Percentiles rank a stretch among this genome's conserved stretches.
phyloP scores from a whole-genome alignment of 2,113 vertebrate genomes.

The Oenanthe melanoleuca region DNA sequence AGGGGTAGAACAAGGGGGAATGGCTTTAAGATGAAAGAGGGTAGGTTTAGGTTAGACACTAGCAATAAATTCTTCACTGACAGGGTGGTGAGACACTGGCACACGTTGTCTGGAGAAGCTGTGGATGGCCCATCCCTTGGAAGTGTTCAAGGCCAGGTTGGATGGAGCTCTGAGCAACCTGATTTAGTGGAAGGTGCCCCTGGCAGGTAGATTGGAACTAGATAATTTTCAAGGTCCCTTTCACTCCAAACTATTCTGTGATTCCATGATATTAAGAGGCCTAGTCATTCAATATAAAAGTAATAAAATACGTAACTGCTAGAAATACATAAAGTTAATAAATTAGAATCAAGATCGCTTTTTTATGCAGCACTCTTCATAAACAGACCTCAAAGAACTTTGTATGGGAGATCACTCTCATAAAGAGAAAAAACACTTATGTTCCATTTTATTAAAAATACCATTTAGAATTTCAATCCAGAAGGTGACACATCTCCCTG shows the following conservation, averaged over 20 bases:
- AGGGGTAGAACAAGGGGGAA: background rate
- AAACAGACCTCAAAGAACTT: background rate
- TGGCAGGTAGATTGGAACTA: background rate
- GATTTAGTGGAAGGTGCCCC: background rate
- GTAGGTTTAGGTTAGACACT: background rate
- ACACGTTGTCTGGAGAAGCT: background rate
- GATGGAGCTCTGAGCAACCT: background rate
- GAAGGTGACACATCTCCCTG: background rate
- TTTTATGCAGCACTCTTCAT: background rate
- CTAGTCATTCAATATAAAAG: background rate
- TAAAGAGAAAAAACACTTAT: background rate
- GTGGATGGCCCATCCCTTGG: background rate
- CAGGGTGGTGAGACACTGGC: background rate
- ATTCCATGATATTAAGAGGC: background rate
- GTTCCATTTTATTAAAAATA: background rate
- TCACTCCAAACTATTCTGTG: background rate
- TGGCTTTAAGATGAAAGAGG: background rate
- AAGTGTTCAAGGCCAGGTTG: background rate
- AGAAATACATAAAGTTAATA: constrained; percentile 6
- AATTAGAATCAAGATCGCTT: constrained; percentile 1
- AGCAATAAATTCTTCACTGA: background rate
- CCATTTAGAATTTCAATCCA: background rate
- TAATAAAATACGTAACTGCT: background rate
- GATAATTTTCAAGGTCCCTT: background rate
- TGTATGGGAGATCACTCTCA: background rate